Percentiles rank a stretch among this genome's conserved stretches.
Conservation (phyloP, 2,888 invertebrate species). For the Leptothorax acervorum region DNA sequence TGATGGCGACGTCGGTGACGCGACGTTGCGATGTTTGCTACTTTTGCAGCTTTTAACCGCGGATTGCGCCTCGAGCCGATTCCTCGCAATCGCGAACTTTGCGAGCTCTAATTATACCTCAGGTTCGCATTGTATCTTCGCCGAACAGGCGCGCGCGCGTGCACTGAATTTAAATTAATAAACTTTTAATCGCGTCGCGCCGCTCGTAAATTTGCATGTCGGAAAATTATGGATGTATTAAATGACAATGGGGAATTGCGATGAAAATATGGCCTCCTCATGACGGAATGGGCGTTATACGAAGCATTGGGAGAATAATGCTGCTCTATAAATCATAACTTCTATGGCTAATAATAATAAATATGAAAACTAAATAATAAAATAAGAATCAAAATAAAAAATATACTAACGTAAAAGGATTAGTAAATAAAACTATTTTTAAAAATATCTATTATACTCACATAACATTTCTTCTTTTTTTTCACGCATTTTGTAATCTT, state of each 20-base stretch:
- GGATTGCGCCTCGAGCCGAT: slow-evolving; percentile 45
- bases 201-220: slow-evolving; percentile 47
- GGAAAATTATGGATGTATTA: slow-evolving; percentile 58
- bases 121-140: slow-evolving; percentile 34
- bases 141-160: slow-evolving; percentile 26
- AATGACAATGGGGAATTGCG: slow-evolving; percentile 21
- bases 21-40: slow-evolving; percentile 28
- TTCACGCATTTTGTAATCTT: neutral
- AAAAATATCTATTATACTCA: neutral
- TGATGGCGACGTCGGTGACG: slow-evolving; percentile 27
- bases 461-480: neutral
- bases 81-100: slow-evolving; percentile 54
- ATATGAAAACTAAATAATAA: slow-evolving; percentile 3
- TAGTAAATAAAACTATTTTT: neutral
- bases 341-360: slow-evolving; percentile 5
- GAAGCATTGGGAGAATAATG: slow-evolving; percentile 13
- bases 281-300: neutral
- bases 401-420: neutral
- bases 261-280: slow-evolving; percentile 9
- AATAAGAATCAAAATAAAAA: neutral
- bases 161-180: slow-evolving; percentile 43
- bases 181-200: slow-evolving; percentile 48
- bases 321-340: neutral
- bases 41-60: slow-evolving; percentile 59
- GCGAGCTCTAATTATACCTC: slow-evolving; percentile 39